phyloP scores from a whole-genome alignment of 1,140 invertebrate genomes.

The Heliothis subflexa region DNA sequence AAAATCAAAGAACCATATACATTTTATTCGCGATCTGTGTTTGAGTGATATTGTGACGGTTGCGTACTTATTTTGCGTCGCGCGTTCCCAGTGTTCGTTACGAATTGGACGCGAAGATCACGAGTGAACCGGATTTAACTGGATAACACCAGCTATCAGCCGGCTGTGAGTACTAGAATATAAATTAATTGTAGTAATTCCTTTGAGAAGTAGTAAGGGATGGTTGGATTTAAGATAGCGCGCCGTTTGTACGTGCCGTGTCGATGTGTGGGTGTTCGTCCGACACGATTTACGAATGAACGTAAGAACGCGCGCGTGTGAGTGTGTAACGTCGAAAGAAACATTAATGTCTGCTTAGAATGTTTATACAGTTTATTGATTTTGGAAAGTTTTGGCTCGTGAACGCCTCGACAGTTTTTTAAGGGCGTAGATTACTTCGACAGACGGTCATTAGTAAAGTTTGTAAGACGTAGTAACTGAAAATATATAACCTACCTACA shows the following conservation, averaged over 20 bases:
- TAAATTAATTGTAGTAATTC: slow-evolving; percentile 34
- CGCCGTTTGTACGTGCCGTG: slow-evolving; percentile 29
- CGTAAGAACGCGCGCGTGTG: slow-evolving; percentile 47
- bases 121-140: slow-evolving; percentile 59
- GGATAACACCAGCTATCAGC: slow-evolving; percentile 52
- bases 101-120: slow-evolving; percentile 47
- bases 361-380: slow-evolving; percentile 70
- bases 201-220: slow-evolving; percentile 58
- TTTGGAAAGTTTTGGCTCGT: slow-evolving; percentile 64
- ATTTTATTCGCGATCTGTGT: slow-evolving; percentile 48
- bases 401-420: slow-evolving; percentile 33
- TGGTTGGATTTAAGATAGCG: slow-evolving; percentile 51
- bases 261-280: slow-evolving; percentile 48
- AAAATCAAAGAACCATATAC: slow-evolving; percentile 55
- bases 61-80: background rate
- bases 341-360: slow-evolving; percentile 57
- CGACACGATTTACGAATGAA: slow-evolving; percentile 42
- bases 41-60: slow-evolving; percentile 60
- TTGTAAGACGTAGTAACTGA: slow-evolving; percentile 18
- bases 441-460: background rate
- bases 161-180: slow-evolving; percentile 41
- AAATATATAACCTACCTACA: background rate
- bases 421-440: slow-evolving; percentile 22
- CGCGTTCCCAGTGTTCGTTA: slow-evolving; percentile 34
- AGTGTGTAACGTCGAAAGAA: slow-evolving; percentile 51